Evolutionary conservation across 2,797 vertebrate genomes (phyloP).

Genomic region (Urocyon cinereoargenteus): DNA sequence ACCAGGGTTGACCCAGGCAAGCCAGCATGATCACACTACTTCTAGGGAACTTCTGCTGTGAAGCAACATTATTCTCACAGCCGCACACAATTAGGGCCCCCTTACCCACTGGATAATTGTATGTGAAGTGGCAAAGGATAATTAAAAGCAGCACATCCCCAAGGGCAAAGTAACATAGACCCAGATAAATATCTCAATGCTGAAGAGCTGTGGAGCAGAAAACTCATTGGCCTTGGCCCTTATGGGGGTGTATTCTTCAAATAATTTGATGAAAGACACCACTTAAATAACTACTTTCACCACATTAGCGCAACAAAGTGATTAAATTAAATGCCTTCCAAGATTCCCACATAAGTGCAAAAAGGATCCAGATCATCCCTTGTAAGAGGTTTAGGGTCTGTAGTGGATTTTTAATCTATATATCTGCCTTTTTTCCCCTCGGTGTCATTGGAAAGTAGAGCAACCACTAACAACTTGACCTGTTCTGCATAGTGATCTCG

Average conservation of each 20-base stretch:
- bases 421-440: neutral
- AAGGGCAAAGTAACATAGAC: conserved; percentile 17
- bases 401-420: neutral
- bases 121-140: conserved; percentile 5
- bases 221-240: neutral
- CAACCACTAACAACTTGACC: neutral
- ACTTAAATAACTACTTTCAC: neutral
- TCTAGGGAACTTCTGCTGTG: neutral
- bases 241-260: neutral
- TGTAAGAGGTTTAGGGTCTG: neutral
- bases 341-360: neutral
- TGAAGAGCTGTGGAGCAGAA: neutral
- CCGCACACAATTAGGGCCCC: neutral
- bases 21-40: neutral
- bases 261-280: neutral
- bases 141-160: conserved; percentile 7
- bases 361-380: neutral
- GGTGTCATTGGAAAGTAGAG: neutral
- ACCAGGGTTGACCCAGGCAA: neutral
- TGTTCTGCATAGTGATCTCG: neutral
- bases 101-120: conserved; percentile 8
- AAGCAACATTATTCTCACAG: neutral
- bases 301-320: neutral
- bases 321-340: conserved; percentile 9
- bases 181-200: conserved; percentile 2